These are phyloP conservation scores for Bradypodion ventrale DNA, from an alignment of 2,797 vertebrate genomes.

Conservation along the genomic window DNA sequence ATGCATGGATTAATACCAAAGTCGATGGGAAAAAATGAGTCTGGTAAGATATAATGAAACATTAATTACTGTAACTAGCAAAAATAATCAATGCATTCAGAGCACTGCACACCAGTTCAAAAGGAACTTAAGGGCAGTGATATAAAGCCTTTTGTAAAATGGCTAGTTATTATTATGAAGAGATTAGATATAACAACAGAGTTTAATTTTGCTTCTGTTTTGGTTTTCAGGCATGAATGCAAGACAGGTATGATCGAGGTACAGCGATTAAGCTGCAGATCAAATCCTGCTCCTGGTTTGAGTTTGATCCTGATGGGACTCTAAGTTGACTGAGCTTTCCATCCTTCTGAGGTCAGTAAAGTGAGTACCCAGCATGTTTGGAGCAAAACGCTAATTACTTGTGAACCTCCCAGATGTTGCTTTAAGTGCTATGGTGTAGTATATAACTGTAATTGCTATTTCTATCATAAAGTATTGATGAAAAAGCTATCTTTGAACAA, in stretches of 20 bases:
- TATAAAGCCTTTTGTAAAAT: constrained; percentile 68
- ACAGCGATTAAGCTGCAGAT: too few relatives aligned
- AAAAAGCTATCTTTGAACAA: constrained; percentile 48
- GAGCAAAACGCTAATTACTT: too few relatives aligned
- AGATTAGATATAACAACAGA: constrained; percentile 73
- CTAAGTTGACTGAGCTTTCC: too few relatives aligned
- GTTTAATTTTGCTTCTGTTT: constrained; percentile 69
- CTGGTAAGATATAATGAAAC: constrained; percentile 79
- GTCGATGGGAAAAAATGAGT: constrained; percentile 69
- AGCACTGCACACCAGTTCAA: constrained; percentile 73
- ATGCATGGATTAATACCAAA: constrained; percentile 65
- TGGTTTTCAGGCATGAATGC: constrained; percentile 58
- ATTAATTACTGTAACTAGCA: constrained; percentile 78
- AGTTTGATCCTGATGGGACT: too few relatives aligned
- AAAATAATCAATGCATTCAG: constrained; percentile 79
- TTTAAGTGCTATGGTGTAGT: too few relatives aligned
- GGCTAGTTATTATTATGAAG: constrained; percentile 72
- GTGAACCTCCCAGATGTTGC: too few relatives aligned
- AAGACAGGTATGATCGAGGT: constrained; percentile 52
- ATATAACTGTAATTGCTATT: too few relatives aligned
- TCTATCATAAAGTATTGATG: constrained; percentile 30
- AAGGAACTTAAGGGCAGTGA: constrained; percentile 72
- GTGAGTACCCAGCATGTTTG: too few relatives aligned
- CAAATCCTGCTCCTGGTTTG: too few relatives aligned
- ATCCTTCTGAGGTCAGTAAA: too few relatives aligned